Base-by-base conservation (phyloP, 2,797 vertebrate genomes). In the Scleropages formosus region DNA sequence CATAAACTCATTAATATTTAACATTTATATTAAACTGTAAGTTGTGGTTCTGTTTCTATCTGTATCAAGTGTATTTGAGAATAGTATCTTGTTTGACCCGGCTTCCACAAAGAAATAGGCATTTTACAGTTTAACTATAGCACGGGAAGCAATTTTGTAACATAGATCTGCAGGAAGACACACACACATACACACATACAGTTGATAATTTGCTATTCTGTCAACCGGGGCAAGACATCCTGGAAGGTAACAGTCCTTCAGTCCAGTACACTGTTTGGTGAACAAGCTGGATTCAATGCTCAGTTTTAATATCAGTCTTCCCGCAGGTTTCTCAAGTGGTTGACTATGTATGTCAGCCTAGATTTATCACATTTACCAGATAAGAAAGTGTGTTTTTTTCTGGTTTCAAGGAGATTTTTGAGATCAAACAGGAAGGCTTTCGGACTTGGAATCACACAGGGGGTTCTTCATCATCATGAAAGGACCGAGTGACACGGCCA, bases 1-100 rank as follows among this genome's bases (percentile, higher is more conserved):
- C 78, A 87, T 85, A 71, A 46, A 56, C 56, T 51, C 26, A 82
- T 85, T 76, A 81, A 85, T 87, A 84, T 84, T 85, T 85, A 80
- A 84, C 74, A 58, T 58, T 51, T 71, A n/a, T 71, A 71, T 71
- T 53, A 56, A 84, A 84, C 84, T 85, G 31, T 39, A 84, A 65
- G 82, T 82, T 79, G 82, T 72, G 76, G 75, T 68, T 70, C 73
- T 67, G 73, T 56, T 73, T 77, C 78, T 76, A 80, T 86, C 20
- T 72, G 70, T 60, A 72, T 72, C 56, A 71, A 56, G 49, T 71
- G 71, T 56, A 56, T 71, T 71, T 71, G 27, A 26, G 27, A 22
- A 71, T 56, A 49, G 56, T 51, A 69, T 22, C 47, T 51, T 69
- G 51, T 71, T 71, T 71, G 71, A 56, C 53, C 31, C 4, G 8